Evolutionary conservation across 2,888 invertebrate species (phyloP), one percentile per base, ranked within the genome.

Genomic region (Drosophila nigricruria): DNA sequence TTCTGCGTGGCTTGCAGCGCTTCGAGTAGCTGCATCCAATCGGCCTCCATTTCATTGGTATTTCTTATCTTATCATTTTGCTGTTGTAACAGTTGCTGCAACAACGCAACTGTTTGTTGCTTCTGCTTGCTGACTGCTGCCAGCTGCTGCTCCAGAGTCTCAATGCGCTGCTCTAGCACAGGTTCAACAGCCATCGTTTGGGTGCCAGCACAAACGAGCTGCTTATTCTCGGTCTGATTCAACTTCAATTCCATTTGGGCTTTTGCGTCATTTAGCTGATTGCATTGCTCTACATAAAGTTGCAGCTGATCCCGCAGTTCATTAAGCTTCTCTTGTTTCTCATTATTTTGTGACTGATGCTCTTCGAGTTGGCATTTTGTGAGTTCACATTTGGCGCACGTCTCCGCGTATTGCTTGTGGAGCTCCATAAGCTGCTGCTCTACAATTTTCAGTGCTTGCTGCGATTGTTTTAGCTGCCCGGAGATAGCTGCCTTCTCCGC

Each of bases 1-100:
- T 70, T 40, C 42, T 90, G 89, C 0, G 88, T 77, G 14, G 71
- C 65, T 40, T 83, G 79, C 2, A 92, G 49, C 0, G 82, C 67
- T 4, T 71, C 69, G 0, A 92, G 76, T 3, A 92, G 68, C 47
- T 91, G 89, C 47, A 78, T 77, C 92, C 93, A 92, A 14, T 92
- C 91, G 0, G 80, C 67, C 57, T 90, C 89, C 61, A 90, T 85
- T 63, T 83, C 79, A 52, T 78, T 83, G 3, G 92, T 73, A 34
- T 84, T 86, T 18, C 67, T 68, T 9, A 92, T 85, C 71, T 91
- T 92, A 4, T 80, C 81, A 32, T 84, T 81, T 67, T 92, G 92
- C 4, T 90, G 86, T 6, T 77, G 74, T 1, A 92, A 53, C 23
- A 91, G 63, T 50, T 81, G 72, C 25, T 88, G 82, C 34, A 92